These are phyloP conservation scores for Stylophora pistillata DNA, from an alignment of 64 coral and sea anemone genomes.

Conservation along the genomic window DNA sequence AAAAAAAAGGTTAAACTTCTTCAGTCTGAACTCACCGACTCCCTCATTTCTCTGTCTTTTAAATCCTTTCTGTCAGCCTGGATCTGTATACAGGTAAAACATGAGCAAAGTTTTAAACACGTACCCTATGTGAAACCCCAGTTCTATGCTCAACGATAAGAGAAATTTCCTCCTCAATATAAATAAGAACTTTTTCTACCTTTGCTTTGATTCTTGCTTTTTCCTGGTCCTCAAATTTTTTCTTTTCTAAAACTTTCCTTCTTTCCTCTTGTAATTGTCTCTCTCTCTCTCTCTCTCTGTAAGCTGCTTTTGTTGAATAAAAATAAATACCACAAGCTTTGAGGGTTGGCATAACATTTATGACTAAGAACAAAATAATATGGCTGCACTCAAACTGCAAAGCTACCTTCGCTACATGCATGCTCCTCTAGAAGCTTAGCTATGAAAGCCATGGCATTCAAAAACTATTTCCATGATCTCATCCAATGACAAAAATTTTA, in stretches of 20 bases:
- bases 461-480: no score
- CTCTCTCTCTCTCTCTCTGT: constrained; percentile 84
- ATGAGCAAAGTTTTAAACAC: no score
- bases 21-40: constrained; percentile 65
- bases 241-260: constrained; percentile 57
- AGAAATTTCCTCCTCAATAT: not conserved
- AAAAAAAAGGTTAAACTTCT: not conserved
- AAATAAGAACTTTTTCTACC: constrained; percentile 18
- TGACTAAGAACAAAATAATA: no score
- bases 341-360: no score
- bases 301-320: constrained; percentile 21
- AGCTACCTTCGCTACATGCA: no score
- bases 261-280: constrained; percentile 82
- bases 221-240: constrained; percentile 68
- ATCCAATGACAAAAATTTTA: no score
- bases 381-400: no score
- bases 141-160: not conserved
- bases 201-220: constrained; percentile 80
- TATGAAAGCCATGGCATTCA: no score
- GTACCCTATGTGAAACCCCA: not conserved
- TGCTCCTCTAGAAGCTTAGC: no score
- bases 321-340: no score
- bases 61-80: constrained; percentile 73
- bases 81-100: constrained; percentile 42
- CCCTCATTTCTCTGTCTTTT: constrained; percentile 62